phyloP scores from a whole-genome alignment of 2,888 invertebrate species.

The Schizaphis graminum region DNA sequence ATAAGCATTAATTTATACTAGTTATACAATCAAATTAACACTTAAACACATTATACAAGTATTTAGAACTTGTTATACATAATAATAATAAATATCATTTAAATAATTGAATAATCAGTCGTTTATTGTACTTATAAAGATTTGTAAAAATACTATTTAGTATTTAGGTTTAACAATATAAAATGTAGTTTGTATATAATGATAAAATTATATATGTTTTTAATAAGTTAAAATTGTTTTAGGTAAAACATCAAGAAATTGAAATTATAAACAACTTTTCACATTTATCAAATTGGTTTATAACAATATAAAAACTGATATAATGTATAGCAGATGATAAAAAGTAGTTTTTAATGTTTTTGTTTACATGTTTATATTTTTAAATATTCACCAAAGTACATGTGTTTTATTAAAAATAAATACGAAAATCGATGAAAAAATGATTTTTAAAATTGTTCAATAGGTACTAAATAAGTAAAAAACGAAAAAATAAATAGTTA shows the following conservation, averaged over 20 bases:
- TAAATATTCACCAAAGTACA: neutral
- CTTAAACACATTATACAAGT: neutral
- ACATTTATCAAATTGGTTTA: neutral
- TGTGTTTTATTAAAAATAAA: neutral
- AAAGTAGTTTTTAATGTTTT: neutral
- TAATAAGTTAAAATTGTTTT: neutral
- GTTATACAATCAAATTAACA: neutral
- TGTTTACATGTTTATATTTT: neutral
- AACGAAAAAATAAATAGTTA: neutral
- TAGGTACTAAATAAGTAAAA: neutral
- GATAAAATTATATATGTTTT: neutral
- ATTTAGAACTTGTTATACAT: neutral
- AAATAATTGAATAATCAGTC: neutral
- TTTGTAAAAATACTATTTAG: neutral
- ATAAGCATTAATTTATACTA: neutral
- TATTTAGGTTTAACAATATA: neutral
- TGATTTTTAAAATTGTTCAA: neutral
- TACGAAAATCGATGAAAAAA: neutral
- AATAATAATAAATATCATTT: neutral
- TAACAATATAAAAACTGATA: neutral
- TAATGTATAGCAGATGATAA: neutral
- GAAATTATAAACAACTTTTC: neutral
- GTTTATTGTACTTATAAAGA: neutral
- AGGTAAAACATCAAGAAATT: neutral
- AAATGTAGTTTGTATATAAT: neutral